phyloP scores from a whole-genome alignment of 2,113 vertebrate genomes.

The Pyxicephalus adspersus region DNA sequence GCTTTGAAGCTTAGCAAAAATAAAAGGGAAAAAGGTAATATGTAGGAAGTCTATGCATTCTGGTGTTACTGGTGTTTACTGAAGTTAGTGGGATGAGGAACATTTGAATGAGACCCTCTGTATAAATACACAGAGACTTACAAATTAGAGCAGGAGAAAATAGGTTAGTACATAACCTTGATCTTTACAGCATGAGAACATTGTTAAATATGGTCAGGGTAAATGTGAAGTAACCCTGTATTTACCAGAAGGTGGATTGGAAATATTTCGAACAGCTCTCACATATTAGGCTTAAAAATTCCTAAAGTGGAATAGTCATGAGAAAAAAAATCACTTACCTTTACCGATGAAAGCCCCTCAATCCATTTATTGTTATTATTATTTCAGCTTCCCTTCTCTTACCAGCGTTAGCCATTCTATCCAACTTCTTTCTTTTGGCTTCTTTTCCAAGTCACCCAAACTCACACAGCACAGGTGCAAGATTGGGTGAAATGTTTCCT shows the following conservation, averaged over 20 bases:
- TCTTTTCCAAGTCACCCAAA: no score
- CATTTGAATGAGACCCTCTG: not conserved
- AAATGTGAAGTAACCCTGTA: slow-evolving; percentile 35
- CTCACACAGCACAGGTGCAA: no score
- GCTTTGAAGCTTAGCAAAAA: not conserved
- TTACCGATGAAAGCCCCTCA: no score
- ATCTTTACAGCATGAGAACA: slow-evolving; percentile 17
- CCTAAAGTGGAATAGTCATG: no score
- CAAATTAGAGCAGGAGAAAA: slow-evolving; percentile 34
- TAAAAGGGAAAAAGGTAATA: not conserved
- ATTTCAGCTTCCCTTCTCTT: no score
- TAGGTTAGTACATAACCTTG: slow-evolving; percentile 36
- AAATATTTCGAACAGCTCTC: slow-evolving; percentile 1
- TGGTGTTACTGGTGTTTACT: not conserved
- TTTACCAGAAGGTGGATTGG: not conserved
- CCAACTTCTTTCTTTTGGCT: no score
- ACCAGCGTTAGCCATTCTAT: no score
- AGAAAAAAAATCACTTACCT: no score
- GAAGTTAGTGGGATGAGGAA: slow-evolving; percentile 8
- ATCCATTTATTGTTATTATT: no score
- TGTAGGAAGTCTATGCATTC: not conserved
- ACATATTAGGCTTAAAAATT: not conserved
- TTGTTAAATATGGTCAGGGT: not conserved
- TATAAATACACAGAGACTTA: slow-evolving; percentile 46
- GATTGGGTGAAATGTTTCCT: no score